A percentile compares a stretch with the other conserved stretches of the same genome.
Evolutionary conservation across 1,140 invertebrate genomes (phyloP).

Genomic region (Aphelinus certus): DNA sequence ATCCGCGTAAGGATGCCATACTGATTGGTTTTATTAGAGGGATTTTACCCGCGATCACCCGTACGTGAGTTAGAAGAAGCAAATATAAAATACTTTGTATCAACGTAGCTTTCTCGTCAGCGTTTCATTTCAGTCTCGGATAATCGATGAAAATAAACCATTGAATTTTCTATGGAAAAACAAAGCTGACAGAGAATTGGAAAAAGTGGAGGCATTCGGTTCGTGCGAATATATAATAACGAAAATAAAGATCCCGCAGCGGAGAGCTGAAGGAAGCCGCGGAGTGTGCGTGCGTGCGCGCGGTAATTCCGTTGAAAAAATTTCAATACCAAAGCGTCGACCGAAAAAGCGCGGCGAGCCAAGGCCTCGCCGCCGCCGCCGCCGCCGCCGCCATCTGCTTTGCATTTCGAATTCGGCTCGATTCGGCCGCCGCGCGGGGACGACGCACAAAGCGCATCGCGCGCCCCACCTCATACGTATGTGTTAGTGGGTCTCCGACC

Average conservation of each 20-base stretch:
- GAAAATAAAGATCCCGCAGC: too few relatives aligned
- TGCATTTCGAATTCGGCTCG: slow-evolving; percentile 42
- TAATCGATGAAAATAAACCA: too few relatives aligned
- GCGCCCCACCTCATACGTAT: not conserved
- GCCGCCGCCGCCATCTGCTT: not conserved
- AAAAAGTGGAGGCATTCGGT: too few relatives aligned
- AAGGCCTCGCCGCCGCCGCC: not conserved
- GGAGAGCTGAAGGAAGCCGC: too few relatives aligned
- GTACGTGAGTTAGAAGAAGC: not conserved
- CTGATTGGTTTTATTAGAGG: slow-evolving; percentile 12
- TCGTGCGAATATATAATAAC: too few relatives aligned
- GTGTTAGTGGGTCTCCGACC: slow-evolving; percentile 34
- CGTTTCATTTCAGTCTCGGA: too few relatives aligned
- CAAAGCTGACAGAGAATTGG: too few relatives aligned
- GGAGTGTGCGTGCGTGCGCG: too few relatives aligned
- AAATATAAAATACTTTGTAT: slow-evolving; percentile 15
- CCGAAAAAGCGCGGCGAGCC: slow-evolving; percentile 5
- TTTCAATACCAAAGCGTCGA: not conserved
- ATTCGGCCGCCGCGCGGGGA: not conserved
- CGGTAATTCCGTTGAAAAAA: too few relatives aligned
- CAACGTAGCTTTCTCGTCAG: too few relatives aligned
- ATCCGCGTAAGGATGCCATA: slow-evolving; percentile 16
- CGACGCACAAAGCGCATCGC: not conserved
- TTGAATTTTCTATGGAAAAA: too few relatives aligned
- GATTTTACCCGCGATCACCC: not conserved